These are phyloP conservation scores for Caenorhabditis wallacei DNA, from an alignment of 2,888 invertebrate genomes.

Conservation along the genomic window DNA sequence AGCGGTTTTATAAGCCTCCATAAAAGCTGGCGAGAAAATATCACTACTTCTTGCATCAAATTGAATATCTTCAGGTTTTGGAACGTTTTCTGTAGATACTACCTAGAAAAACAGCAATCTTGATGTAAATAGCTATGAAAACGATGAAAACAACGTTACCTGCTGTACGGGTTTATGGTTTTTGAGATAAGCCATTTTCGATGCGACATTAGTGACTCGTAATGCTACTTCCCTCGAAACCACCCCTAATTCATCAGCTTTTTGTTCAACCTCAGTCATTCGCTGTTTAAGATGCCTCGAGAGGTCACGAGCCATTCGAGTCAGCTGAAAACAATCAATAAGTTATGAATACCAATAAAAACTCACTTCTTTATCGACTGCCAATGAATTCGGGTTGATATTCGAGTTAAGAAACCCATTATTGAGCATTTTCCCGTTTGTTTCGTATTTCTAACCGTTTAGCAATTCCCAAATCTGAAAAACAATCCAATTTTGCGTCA, in stretches of 20 bases:
- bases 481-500: not conserved
- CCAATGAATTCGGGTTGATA: constrained; percentile 27
- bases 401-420: not conserved
- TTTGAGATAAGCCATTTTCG: constrained; percentile 16
- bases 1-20: not conserved
- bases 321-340: constrained; percentile 7
- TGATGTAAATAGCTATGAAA: no score
- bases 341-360: not conserved
- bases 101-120: constrained; percentile 4
- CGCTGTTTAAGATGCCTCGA: not conserved
- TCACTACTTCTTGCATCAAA: not conserved
- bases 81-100: constrained; percentile 13
- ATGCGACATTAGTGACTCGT: not conserved
- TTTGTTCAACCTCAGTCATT: not conserved
- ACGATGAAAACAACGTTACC: no score
- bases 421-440: constrained; percentile 5
- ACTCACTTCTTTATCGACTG: constrained; percentile 22
- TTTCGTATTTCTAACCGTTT: not conserved
- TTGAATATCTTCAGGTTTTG: not conserved
- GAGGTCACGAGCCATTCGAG: constrained; percentile 7
- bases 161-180: constrained; percentile 12
- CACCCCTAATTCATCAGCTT: constrained; percentile 1
- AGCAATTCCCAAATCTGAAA: constrained; percentile 9
- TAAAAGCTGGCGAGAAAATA: not conserved
- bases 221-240: not conserved